phyloP scores from a whole-genome alignment of 1,140 invertebrate genomes.

The Conopomorpha cramerella region DNA sequence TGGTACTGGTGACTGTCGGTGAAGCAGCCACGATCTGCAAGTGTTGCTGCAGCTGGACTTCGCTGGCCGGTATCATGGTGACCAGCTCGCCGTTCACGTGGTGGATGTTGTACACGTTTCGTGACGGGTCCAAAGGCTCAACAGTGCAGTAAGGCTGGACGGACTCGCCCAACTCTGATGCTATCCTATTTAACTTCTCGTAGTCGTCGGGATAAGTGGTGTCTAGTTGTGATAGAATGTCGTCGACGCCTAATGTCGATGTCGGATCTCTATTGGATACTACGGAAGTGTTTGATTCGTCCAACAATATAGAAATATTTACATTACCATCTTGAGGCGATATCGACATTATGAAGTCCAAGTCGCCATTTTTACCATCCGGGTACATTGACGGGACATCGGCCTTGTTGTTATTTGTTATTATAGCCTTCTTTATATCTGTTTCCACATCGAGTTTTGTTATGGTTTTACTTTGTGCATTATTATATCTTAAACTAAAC shows the following conservation, averaged over 20 bases:
- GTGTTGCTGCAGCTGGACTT: conserved; percentile 50
- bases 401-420: conserved; percentile 55
- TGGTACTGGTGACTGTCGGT: conserved; percentile 59
- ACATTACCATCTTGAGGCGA: conserved; percentile 44
- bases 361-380: conserved; percentile 34
- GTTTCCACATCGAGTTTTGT: conserved; percentile 32
- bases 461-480: conserved; percentile 38
- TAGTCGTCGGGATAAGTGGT: conserved; percentile 71
- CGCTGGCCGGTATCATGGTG: conserved; percentile 49
- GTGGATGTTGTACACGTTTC: conserved; percentile 58
- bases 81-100: conserved; percentile 54
- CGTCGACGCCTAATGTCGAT: conserved; percentile 69
- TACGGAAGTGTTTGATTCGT: conserved; percentile 39
- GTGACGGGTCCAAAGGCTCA: conserved; percentile 57
- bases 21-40: conserved; percentile 55
- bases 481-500: conserved; percentile 64
- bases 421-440: conserved; percentile 42
- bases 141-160: conserved; percentile 72
- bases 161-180: conserved; percentile 73
- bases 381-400: conserved; percentile 54
- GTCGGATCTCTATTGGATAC: conserved; percentile 60
- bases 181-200: conserved; percentile 75
- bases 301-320: conserved; percentile 56
- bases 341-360: conserved; percentile 47
- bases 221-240: conserved; percentile 73